These are phyloP conservation scores for Zaprionus bogoriensis DNA, from an alignment of 2,888 invertebrate species.

Conservation along the genomic window DNA sequence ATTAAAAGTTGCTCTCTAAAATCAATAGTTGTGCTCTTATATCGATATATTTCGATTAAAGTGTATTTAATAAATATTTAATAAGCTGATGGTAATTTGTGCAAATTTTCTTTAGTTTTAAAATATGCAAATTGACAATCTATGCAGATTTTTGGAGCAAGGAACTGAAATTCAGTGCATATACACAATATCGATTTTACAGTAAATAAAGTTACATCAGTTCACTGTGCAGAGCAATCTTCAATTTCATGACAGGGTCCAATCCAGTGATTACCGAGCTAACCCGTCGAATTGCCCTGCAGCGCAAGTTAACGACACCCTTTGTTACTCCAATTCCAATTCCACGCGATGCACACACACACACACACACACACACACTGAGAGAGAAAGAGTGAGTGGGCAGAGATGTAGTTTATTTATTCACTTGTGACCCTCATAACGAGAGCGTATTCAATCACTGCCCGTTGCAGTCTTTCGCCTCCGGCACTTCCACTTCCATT, in stretches of 20 bases:
- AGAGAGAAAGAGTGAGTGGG: too few relatives aligned
- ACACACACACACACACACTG: too few relatives aligned
- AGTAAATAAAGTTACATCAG: background rate
- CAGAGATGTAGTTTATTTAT: constrained; percentile 11
- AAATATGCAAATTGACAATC: too few relatives aligned
- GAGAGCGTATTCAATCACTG: constrained; percentile 48
- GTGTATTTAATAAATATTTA: too few relatives aligned
- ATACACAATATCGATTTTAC: too few relatives aligned
- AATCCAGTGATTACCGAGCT: background rate
- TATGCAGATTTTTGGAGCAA: too few relatives aligned
- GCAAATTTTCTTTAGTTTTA: too few relatives aligned
- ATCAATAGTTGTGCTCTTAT: too few relatives aligned
- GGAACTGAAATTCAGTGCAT: too few relatives aligned
- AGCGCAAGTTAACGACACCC: constrained; percentile 10
- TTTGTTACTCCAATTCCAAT: constrained; percentile 38
- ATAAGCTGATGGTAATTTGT: too few relatives aligned
- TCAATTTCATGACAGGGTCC: background rate
- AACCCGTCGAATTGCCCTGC: background rate
- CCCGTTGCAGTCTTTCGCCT: constrained; percentile 41
- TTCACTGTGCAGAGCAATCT: background rate
- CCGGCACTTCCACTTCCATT: constrained; percentile 19
- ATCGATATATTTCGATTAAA: too few relatives aligned
- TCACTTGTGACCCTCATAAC: constrained; percentile 54
- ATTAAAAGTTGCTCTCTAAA: too few relatives aligned
- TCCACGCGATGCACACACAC: constrained; percentile 9